Conservation (phyloP, 2,797 vertebrate genomes). For the Percopsis omiscomaycus region DNA sequence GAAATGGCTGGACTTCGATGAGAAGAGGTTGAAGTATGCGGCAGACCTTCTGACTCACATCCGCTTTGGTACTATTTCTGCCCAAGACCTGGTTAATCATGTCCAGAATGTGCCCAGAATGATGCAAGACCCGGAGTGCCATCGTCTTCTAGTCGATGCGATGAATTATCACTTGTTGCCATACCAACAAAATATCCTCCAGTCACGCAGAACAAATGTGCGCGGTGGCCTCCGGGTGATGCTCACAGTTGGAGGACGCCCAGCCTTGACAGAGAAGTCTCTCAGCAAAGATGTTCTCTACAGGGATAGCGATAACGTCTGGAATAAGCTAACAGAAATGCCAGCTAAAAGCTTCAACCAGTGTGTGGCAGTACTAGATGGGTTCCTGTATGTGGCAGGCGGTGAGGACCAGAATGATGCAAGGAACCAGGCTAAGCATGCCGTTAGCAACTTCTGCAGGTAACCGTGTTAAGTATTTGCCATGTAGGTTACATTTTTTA, state of each 20-base stretch:
- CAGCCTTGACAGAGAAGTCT: constrained; percentile 95
- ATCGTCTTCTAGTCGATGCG: constrained; percentile 95
- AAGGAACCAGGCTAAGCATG: constrained; percentile 98
- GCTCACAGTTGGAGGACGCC: constrained; percentile 92
- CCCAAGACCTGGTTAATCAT: constrained; percentile 95
- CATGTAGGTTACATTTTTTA: neutral
- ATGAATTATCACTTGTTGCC: constrained; percentile 99
- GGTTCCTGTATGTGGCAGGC: constrained; percentile 96
- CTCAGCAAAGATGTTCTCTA: constrained; percentile 97
- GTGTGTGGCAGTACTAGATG: constrained; percentile 94
- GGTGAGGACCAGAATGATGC: constrained; percentile 99
- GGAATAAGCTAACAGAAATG: constrained; percentile 97
- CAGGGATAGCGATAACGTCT: constrained; percentile 90
- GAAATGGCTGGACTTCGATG: constrained; percentile 98
- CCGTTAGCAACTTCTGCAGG: constrained; percentile 99
- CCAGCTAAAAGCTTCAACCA: constrained; percentile 99
- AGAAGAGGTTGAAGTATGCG: constrained; percentile 93
- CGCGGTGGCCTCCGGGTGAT: constrained; percentile 92
- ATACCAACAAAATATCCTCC: constrained; percentile 96
- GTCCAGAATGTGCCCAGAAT: constrained; percentile 95
- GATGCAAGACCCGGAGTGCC: constrained; percentile 98
- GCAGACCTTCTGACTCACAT: constrained; percentile 90
- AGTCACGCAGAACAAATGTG: constrained; percentile 97
- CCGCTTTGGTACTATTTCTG: constrained; percentile 97
- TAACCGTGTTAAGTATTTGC: constrained; percentile 43